Conservation (phyloP, 2,797 vertebrate genomes). For the Bovichtus variegatus region DNA sequence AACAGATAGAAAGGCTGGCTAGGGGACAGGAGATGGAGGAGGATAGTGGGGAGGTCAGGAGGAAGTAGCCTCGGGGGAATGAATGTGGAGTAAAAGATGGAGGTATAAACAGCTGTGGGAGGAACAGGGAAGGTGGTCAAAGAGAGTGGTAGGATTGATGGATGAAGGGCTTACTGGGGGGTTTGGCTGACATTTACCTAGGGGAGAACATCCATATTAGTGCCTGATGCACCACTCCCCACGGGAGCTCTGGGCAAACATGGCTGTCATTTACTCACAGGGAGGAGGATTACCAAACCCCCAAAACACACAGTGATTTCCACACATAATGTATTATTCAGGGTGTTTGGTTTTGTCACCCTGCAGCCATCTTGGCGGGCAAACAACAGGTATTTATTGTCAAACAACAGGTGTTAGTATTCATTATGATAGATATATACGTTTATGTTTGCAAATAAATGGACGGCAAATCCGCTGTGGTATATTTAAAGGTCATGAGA, state of each 20-base stretch:
- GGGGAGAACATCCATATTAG: constrained; percentile 79
- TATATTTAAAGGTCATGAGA: constrained; percentile 59
- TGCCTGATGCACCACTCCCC: constrained; percentile 62
- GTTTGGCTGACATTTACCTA: constrained; percentile 86
- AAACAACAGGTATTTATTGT: constrained; percentile 66
- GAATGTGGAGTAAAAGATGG: constrained; percentile 28
- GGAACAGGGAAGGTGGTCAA: constrained; percentile 2
- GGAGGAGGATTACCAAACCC: constrained; percentile 75
- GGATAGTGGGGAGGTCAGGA: constrained; percentile 39
- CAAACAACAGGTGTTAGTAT: constrained; percentile 65
- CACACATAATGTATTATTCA: constrained; percentile 76
- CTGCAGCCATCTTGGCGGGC: constrained; percentile 60
- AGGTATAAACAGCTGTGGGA: constrained; percentile 43
- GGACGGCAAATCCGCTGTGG: constrained; percentile 1
- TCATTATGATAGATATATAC: constrained; percentile 55
- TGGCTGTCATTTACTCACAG: constrained; percentile 84
- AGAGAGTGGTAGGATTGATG: constrained; percentile 22
- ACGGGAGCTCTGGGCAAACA: constrained; percentile 82
- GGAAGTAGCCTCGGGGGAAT: constrained; percentile 38
- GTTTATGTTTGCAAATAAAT: constrained; percentile 56
- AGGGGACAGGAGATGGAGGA: constrained; percentile 44
- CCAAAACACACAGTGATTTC: constrained; percentile 73
- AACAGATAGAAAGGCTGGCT: constrained; percentile 39
- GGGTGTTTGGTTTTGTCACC: constrained; percentile 63
- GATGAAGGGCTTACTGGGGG: constrained; percentile 57